A percentile compares a stretch with the other conserved stretches of the same genome.
Conservation (phyloP, 2,888 invertebrate genomes). For the Agapostemon virescens region DNA sequence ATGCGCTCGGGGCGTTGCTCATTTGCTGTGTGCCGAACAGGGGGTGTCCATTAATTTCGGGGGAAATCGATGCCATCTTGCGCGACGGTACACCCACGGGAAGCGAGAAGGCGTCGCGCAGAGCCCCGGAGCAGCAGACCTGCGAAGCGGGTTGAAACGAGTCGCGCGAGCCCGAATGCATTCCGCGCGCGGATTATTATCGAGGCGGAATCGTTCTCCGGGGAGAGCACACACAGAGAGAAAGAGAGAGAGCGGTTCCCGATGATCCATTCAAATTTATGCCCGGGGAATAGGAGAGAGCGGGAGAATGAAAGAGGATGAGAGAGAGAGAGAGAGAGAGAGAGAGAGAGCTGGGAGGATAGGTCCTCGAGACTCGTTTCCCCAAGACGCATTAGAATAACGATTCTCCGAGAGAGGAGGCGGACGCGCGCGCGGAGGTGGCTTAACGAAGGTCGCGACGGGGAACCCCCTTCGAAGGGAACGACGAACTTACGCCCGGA, state of each 20-base stretch:
- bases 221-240: no score
- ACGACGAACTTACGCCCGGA: conserved; percentile 31
- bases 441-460: conserved; percentile 57
- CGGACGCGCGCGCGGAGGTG: conserved; percentile 52
- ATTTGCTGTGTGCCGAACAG: conserved; percentile 65
- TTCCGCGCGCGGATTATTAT: conserved; percentile 19
- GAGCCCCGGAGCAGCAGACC: background rate
- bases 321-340: background rate
- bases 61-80: conserved; percentile 71
- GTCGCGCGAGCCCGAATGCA: background rate
- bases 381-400: conserved; percentile 68
- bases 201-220: conserved; percentile 20
- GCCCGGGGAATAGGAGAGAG: conserved; percentile 41
- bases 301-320: background rate
- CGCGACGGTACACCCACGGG: conserved; percentile 33
- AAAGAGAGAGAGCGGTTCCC: no score
- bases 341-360: background rate
- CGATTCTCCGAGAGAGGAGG: conserved; percentile 62
- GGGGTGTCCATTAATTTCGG: conserved; percentile 74
- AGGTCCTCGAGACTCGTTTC: conserved; percentile 28
- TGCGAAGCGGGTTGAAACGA: background rate
- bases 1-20: conserved; percentile 74
- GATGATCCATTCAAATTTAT: conserved; percentile 77
- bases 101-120: conserved; percentile 14
- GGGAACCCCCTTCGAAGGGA: conserved; percentile 19